Base-by-base conservation (phyloP, 2,797 vertebrate genomes). In the Enteromius paludinosus region DNA sequence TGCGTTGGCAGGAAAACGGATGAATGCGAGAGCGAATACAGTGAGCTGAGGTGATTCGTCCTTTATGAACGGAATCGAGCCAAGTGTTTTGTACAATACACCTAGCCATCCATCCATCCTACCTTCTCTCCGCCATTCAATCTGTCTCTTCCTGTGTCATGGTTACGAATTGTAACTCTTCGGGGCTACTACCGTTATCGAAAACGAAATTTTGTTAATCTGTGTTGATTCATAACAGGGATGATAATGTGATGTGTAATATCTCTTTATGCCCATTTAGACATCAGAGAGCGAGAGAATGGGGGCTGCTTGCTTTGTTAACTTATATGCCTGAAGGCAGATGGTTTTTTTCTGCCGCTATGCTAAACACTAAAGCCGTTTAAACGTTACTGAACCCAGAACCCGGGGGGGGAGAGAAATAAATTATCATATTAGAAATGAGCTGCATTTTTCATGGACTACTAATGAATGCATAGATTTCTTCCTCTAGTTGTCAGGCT, bases 351-450 rank as follows among this genome's bases (percentile, higher is more conserved):
- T 78, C 66, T 68, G 56, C 33, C 38, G 79, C 82, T 68, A 54
- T 11, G 25, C 62, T 65, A 69, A 70, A 79, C 17, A 30, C 61
- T 81, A 73, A 80, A 84, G 80, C 54, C 23, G 52, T 85, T 87
- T 76, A 81, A 86, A 83, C 62, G 38, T 77, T 54, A 73, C 77
- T 65, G 54, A 68, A 78, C 65, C 54, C 72, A 81, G 15, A 78
- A 49, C 75, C 79, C 47, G 12, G 20, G 62, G 62, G 81, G 81
- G 69, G 81, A 47, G 35, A 73, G 35, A 73, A 61, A 45, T 14
- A 54, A 79, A 79, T 85, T 61, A 83, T 86, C 80, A 86, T 83
- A 74, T 78, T 71, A 85, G 54, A 85, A 82, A 86, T 41, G 33
- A 79, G 23, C 77, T 81, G 43, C 64, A 80, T 84, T 80, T 87